Evolutionary conservation across 1,140 invertebrate genomes (phyloP).

Genomic region (Metaphire vulgaris): DNA sequence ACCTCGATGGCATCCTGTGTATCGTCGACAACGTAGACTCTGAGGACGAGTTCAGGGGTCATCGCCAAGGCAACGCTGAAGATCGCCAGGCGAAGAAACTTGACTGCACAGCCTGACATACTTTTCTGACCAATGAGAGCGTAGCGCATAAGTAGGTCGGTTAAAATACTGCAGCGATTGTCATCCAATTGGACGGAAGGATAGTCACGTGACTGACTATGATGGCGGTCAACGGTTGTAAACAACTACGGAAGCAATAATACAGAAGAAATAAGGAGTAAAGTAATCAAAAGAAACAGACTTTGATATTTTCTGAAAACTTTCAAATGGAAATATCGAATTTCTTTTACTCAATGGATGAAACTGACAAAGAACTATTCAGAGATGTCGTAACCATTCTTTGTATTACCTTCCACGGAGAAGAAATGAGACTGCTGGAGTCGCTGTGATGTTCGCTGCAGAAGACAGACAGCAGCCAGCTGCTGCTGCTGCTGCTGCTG

Average conservation of each 20-base stretch:
- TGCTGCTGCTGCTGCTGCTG: conserved; percentile 65
- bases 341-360: too few relatives aligned
- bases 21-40: conserved; percentile 86
- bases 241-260: too few relatives aligned
- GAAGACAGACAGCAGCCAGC: conserved; percentile 55
- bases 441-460: conserved; percentile 63
- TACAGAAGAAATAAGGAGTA: too few relatives aligned
- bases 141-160: conserved; percentile 77
- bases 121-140: conserved; percentile 69
- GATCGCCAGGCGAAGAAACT: conserved; percentile 75
- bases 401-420: too few relatives aligned
- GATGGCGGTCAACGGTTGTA: too few relatives aligned
- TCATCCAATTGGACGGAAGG: conserved; percentile 79
- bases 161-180: conserved; percentile 78
- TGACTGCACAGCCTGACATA: conserved; percentile 60
- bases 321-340: too few relatives aligned
- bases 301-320: too few relatives aligned
- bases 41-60: conserved; percentile 66
- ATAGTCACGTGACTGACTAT: too few relatives aligned
- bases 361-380: too few relatives aligned
- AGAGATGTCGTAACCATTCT: too few relatives aligned
- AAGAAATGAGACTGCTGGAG: too few relatives aligned
- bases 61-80: conserved; percentile 63
- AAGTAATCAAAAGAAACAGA: too few relatives aligned
- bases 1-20: conserved; percentile 51